phyloP scores from a whole-genome alignment of 2,113 vertebrate genomes.

The Lophius piscatorius region DNA sequence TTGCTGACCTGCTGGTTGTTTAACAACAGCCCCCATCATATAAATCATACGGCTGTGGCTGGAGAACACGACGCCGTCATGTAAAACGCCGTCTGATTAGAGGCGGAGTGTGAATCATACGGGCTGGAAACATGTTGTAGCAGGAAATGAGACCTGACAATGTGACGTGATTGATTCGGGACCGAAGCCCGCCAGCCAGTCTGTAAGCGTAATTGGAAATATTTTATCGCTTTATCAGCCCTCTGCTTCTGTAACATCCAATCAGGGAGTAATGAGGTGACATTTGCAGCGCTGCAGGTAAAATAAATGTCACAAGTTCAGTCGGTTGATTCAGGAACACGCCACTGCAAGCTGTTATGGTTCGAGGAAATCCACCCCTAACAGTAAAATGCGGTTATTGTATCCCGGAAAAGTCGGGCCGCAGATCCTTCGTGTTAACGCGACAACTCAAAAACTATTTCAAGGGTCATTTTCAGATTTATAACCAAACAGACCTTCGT shows the following conservation, averaged over 20 bases:
- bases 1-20: constrained; percentile 4
- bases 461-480: too few relatives aligned
- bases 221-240: constrained; percentile 31
- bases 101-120: background rate
- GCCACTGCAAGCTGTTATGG: constrained; percentile 3
- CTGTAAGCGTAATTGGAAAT: constrained; percentile 30
- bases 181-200: constrained; percentile 4
- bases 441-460: too few relatives aligned
- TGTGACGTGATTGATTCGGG: constrained; percentile 1
- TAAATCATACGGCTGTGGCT: constrained; percentile 5
- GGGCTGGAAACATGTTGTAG: background rate
- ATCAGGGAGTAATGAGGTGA: constrained; percentile 50
- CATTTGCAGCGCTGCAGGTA: constrained; percentile 41
- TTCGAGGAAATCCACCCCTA: constrained; percentile 9
- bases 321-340: constrained; percentile 3
- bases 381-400: too few relatives aligned
- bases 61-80: constrained; percentile 6
- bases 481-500: too few relatives aligned
- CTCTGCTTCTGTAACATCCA: constrained; percentile 40
- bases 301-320: constrained; percentile 47
- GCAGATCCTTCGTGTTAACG: too few relatives aligned
- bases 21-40: background rate
- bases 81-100: constrained; percentile 17
- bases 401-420: too few relatives aligned
- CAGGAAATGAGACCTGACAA: constrained; percentile 16